These are phyloP conservation scores for Dysmachus trigonus DNA, from an alignment of 2,888 invertebrate species.

Conservation along the genomic window DNA sequence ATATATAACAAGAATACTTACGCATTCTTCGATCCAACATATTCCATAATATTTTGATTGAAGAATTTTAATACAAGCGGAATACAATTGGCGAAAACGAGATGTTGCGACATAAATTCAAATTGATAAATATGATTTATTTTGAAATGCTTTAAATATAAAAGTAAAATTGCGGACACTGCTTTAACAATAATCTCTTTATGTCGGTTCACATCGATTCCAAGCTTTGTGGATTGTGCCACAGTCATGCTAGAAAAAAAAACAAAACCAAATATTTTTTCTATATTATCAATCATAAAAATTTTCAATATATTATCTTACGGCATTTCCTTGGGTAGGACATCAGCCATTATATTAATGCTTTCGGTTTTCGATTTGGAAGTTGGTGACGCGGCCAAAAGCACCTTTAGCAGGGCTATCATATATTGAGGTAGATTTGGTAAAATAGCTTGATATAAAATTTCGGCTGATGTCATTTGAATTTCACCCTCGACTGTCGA, in stretches of 20 bases:
- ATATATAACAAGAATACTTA: no score
- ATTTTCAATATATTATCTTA: no score
- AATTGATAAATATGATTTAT: slow-evolving; percentile 98
- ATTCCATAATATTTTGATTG: slow-evolving; percentile 95
- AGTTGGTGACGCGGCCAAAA: slow-evolving; percentile 98
- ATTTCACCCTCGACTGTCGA: slow-evolving; percentile 84
- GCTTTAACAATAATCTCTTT: slow-evolving; percentile 99
- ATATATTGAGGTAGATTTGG: slow-evolving; percentile 97
- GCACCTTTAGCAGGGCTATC: slow-evolving; percentile 95
- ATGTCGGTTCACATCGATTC: slow-evolving; percentile 97
- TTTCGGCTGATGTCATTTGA: slow-evolving; percentile 84
- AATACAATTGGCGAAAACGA: slow-evolving; percentile 99
- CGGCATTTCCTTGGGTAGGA: slow-evolving; percentile 97
- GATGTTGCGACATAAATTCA: slow-evolving; percentile 98
- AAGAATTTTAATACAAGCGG: slow-evolving; percentile 98
- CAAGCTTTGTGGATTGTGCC: slow-evolving; percentile 91
- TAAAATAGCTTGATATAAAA: slow-evolving; percentile 91
- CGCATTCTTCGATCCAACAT: slow-evolving; percentile 93
- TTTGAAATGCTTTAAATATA: slow-evolving; percentile 97
- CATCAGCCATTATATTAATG: slow-evolving; percentile 97
- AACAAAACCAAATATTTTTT: no score
- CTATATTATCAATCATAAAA: no score
- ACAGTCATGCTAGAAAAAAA: slow-evolving; percentile 88
- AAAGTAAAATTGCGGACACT: slow-evolving; percentile 86
- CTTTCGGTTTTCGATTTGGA: slow-evolving; percentile 98